Conservation (phyloP, 1,140 invertebrate genomes). For the Adelges cooleyi region DNA sequence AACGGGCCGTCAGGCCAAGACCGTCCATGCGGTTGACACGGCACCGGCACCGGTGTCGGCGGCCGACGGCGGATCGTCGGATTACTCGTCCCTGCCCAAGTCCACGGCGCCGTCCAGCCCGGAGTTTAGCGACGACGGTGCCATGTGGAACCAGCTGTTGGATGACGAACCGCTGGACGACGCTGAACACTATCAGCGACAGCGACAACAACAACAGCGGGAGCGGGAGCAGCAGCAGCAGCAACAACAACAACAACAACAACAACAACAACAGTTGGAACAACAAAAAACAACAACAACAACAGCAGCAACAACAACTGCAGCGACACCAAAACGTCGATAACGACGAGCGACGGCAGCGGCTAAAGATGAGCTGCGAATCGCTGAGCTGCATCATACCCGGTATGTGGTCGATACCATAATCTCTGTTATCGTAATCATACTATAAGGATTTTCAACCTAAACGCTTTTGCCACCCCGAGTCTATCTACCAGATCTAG, state of each 20-base stretch:
- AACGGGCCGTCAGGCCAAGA: not conserved
- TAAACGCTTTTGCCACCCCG: too few relatives aligned
- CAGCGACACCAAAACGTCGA: not conserved
- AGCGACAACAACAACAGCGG: not conserved
- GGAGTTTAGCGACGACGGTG: not conserved
- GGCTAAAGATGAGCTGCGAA: slow-evolving; percentile 3
- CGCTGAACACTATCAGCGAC: not conserved
- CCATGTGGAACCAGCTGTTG: not conserved
- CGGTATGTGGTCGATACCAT: slow-evolving; percentile 12
- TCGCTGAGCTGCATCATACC: not conserved
- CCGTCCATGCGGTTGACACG: not conserved
- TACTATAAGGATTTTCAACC: too few relatives aligned
- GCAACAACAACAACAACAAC: not conserved
- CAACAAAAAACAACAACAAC: too few relatives aligned
- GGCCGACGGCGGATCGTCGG: not conserved
- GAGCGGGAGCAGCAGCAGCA: too few relatives aligned
- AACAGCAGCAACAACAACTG: not conserved
- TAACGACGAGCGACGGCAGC: not conserved
- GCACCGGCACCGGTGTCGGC: not conserved
- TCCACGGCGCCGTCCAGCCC: not conserved
- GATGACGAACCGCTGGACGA: not conserved
- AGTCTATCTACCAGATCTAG: too few relatives aligned
- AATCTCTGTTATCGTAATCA: too few relatives aligned
- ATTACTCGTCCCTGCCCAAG: not conserved
- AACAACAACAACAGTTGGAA: too few relatives aligned